Percentiles rank a stretch among this genome's conserved stretches.
phyloP scores from a whole-genome alignment of 1,140 invertebrate species.

The Mya arenaria region DNA sequence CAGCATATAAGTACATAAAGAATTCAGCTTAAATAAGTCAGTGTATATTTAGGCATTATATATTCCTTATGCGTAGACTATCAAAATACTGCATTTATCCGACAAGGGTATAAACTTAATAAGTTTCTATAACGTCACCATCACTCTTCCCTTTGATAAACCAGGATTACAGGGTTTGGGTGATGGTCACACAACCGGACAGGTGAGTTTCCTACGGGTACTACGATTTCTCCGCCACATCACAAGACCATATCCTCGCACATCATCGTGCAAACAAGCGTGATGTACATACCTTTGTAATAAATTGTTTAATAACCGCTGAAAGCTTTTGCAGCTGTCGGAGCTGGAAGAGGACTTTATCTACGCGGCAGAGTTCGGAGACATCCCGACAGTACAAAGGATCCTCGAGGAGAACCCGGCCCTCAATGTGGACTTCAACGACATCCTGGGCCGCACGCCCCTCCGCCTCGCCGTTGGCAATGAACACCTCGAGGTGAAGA shows the following conservation, averaged over 20 bases:
- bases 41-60: too few relatives aligned
- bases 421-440: constrained; percentile 75
- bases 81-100: too few relatives aligned
- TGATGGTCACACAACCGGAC: background rate
- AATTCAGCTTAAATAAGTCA: too few relatives aligned
- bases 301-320: background rate
- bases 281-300: background rate
- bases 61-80: too few relatives aligned
- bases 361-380: constrained; percentile 75
- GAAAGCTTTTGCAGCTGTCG: constrained; percentile 66
- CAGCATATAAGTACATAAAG: too few relatives aligned
- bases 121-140: too few relatives aligned
- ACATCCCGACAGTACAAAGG: constrained; percentile 74
- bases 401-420: constrained; percentile 72
- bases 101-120: too few relatives aligned
- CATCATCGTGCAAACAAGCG: background rate
- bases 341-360: constrained; percentile 74
- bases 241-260: background rate
- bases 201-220: background rate
- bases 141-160: background rate
- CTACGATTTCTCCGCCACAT: background rate
- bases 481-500: constrained; percentile 78
- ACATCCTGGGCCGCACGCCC: constrained; percentile 76
- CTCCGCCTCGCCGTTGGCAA: constrained; percentile 76
- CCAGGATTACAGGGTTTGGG: background rate